Percentiles rank a stretch among this genome's conserved stretches.
Evolutionary conservation across 2,888 invertebrate species (phyloP).

Genomic region (Drosophila meridionalis): DNA sequence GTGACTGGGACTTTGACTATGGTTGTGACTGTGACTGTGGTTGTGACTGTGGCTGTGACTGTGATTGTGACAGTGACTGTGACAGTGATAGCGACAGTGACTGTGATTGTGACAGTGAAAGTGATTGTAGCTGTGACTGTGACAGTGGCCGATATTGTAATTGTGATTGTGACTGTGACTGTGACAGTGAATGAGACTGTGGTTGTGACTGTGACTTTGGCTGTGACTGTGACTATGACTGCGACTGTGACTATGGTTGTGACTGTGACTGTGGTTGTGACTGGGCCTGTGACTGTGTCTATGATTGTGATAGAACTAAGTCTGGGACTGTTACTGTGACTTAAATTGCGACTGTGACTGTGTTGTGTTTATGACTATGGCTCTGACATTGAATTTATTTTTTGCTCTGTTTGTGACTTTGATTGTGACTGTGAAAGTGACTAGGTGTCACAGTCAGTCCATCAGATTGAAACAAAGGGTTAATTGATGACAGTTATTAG

Average conservation of each 20-base stretch:
- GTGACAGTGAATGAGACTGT: constrained; percentile 3
- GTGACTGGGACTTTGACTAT: background rate
- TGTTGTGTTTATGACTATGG: background rate
- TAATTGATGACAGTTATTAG: constrained; percentile 53
- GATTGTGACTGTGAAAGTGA: background rate
- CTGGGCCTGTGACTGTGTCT: no score
- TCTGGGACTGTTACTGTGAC: constrained; percentile 1
- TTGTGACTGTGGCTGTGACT: background rate
- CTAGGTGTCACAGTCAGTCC: background rate
- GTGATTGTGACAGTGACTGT: background rate
- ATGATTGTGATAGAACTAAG: constrained; percentile 3
- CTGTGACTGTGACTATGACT: background rate
- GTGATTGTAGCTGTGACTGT: constrained; percentile 1
- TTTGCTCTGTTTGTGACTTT: background rate
- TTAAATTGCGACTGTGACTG: constrained; percentile 16
- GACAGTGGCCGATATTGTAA: background rate
- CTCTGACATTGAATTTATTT: background rate
- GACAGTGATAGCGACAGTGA: constrained; percentile 20
- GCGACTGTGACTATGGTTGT: no score
- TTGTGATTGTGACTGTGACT: constrained; percentile 6
- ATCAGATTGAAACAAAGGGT: constrained; percentile 38
- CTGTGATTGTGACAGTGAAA: background rate
- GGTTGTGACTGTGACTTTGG: constrained; percentile 22
- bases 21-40: background rate
- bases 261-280: no score